Base-by-base conservation (phyloP, 53 echinoderm and acorn worm genomes). In the Holothuria scabra region DNA sequence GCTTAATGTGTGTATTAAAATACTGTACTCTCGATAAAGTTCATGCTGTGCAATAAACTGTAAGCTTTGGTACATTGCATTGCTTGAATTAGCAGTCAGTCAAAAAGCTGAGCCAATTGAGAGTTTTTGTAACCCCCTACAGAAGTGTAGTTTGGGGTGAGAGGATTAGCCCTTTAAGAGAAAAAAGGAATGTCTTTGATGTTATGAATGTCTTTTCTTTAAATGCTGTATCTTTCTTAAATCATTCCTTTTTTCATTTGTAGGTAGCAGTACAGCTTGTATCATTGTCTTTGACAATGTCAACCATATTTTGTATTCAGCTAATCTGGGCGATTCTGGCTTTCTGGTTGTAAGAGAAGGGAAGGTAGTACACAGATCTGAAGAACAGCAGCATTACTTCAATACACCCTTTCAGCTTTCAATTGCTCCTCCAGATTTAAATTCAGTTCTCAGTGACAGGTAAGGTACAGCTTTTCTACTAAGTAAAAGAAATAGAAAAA, bases 211-310 rank as follows among this genome's bases (percentile, higher is more conserved):
- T 35, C 35, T 22, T 66, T 59, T 55, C 44, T 37, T 25, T 32
- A 29, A 25, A 59, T 37, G 26, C 1, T 30, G 35, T 35, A 35
- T 4, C 35, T 4, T 35, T 35, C 35, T 35, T 6, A 35, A 35
- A n/a, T n/a, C n/a, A 10, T 41, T 41, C 41, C n/a, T n/a, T 41
- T 29, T 71, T 34, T 79, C 56, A 20, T 61, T 61, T 83, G 20
- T 86, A 97, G 97, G 97, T 56, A 94, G 94, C 83, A 97, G 97
- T 72, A 97, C 97, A 82, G 97, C 97, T 2, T 97, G 97, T 48
- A 92, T 97, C 46, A 84, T 97, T n/a, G 90, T 97, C 62, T 92
- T 97, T 82, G 97, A 97, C 85, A 88, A 92, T 37, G 92, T 90
- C 23, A 94, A 86, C 66, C 90, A 92, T 56, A 92, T 84, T 13